phyloP scores from a whole-genome alignment of 2,797 vertebrate genomes.

The Hemitrygon akajei region DNA sequence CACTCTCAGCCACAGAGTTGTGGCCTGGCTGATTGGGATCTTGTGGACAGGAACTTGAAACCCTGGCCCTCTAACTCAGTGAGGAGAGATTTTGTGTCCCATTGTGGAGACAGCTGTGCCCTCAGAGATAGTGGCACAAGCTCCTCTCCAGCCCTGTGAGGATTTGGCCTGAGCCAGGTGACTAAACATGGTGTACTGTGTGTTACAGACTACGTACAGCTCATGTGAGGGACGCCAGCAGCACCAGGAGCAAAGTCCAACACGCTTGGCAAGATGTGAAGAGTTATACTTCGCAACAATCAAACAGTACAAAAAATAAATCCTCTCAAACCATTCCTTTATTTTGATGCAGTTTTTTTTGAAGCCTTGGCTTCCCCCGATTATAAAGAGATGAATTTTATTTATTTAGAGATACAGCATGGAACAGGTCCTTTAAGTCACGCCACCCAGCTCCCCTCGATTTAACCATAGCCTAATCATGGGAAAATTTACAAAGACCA shows the following conservation, averaged over 20 bases:
- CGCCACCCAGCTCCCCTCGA: no score
- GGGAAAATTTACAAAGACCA: no score
- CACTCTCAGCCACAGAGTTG: not conserved
- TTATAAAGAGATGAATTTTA: no score
- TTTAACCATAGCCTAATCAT: no score
- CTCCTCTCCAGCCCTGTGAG: no score
- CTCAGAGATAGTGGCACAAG: no score
- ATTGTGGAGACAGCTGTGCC: no score
- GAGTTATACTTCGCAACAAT: not conserved
- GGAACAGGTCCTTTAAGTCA: no score
- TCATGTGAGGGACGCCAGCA: not conserved
- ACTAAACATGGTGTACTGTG: not conserved
- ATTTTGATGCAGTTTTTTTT: not conserved
- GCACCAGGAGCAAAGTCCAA: not conserved
- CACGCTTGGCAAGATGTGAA: not conserved
- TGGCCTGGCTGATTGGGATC: not conserved
- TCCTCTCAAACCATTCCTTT: not conserved
- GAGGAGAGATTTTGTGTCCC: no score
- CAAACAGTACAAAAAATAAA: not conserved
- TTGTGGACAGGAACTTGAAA: not conserved
- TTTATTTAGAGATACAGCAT: no score
- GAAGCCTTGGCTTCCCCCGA: not conserved
- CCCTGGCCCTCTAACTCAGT: not conserved
- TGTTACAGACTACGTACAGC: not conserved
- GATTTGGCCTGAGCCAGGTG: no score